A percentile compares a stretch with the other conserved stretches of the same genome.
phyloP scores from a whole-genome alignment of 1,140 invertebrate genomes.

The Phymastichus coffea region DNA sequence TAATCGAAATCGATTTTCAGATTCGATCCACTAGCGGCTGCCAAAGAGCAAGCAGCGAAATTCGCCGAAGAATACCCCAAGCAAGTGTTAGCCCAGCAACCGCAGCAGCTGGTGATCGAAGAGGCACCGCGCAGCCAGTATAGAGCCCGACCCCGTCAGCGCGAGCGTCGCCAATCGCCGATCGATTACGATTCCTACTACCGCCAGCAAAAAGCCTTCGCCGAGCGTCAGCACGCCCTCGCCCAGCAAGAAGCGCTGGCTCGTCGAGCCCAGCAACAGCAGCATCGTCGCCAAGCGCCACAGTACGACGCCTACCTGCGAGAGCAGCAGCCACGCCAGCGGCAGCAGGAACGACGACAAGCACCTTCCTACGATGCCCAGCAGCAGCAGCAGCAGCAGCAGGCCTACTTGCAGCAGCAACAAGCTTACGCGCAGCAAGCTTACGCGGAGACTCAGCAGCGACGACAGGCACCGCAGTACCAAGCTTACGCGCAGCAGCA shows the following conservation, averaged over 20 bases:
- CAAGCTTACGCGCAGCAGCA: conserved; percentile 22
- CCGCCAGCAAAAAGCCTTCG: not conserved
- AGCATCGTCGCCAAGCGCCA: not conserved
- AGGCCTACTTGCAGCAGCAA: not conserved
- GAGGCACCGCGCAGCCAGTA: conserved; percentile 29
- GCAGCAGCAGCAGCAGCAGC: not conserved
- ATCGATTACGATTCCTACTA: not conserved
- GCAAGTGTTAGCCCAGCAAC: conserved; percentile 32
- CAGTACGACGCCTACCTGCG: not conserved
- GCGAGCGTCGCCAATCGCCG: not conserved
- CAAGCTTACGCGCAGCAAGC: not conserved
- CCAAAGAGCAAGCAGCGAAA: conserved; percentile 35
- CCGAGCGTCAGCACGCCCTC: not conserved
- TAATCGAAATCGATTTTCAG: no score
- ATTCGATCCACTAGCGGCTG: conserved; percentile 37
- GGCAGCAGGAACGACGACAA: not conserved
- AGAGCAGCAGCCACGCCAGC: not conserved
- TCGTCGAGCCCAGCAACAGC: not conserved
- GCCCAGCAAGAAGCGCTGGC: not conserved
- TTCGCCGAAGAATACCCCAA: conserved; percentile 38
- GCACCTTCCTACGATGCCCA: not conserved
- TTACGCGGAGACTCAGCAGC: not conserved
- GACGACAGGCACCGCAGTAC: not conserved
- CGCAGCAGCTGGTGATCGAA: conserved; percentile 16
- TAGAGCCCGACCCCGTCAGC: conserved; percentile 28